A percentile compares a stretch with the other conserved stretches of the same genome.
phyloP scores from a whole-genome alignment of 2,797 vertebrate species.

The Salmo trutta region DNA sequence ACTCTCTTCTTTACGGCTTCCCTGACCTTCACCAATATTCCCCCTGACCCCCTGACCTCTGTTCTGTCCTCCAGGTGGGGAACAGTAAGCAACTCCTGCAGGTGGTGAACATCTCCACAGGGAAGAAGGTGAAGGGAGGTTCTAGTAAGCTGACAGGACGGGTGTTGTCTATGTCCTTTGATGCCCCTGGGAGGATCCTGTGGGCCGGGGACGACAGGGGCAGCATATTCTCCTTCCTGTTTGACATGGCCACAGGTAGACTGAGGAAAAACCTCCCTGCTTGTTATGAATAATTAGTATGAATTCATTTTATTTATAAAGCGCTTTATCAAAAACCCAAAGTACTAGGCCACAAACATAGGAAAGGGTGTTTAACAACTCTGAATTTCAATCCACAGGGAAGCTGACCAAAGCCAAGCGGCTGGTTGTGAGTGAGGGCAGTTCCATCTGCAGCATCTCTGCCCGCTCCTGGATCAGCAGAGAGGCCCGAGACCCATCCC shows the following conservation, averaged over 20 bases:
- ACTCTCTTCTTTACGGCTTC: neutral
- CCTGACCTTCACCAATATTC: neutral
- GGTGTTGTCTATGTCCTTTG: slow-evolving; percentile 90
- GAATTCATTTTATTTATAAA: neutral
- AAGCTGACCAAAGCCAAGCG: slow-evolving; percentile 93
- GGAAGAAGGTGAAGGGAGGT: slow-evolving; percentile 92
- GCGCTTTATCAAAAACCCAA: neutral
- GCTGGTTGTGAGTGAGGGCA: slow-evolving; percentile 88
- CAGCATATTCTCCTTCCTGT: slow-evolving; percentile 93
- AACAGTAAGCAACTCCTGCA: slow-evolving; percentile 91
- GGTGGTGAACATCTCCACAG: slow-evolving; percentile 94
- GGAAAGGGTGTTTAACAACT: neutral
- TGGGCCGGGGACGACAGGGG: slow-evolving; percentile 92
- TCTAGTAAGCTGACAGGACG: slow-evolving; percentile 90
- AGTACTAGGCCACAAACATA: neutral
- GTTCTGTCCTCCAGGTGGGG: slow-evolving; percentile 79
- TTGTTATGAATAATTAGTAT: neutral
- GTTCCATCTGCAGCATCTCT: slow-evolving; percentile 89
- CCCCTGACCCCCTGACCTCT: neutral
- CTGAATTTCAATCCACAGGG: slow-evolving; percentile 69
- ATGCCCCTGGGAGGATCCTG: slow-evolving; percentile 88
- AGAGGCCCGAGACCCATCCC: slow-evolving; percentile 90
- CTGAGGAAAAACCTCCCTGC: neutral
- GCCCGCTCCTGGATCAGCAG: slow-evolving; percentile 95
- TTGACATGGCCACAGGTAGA: slow-evolving; percentile 92